Evolutionary conservation across 1,140 invertebrate species (phyloP).

Genomic region (Mactra quadrangularis): DNA sequence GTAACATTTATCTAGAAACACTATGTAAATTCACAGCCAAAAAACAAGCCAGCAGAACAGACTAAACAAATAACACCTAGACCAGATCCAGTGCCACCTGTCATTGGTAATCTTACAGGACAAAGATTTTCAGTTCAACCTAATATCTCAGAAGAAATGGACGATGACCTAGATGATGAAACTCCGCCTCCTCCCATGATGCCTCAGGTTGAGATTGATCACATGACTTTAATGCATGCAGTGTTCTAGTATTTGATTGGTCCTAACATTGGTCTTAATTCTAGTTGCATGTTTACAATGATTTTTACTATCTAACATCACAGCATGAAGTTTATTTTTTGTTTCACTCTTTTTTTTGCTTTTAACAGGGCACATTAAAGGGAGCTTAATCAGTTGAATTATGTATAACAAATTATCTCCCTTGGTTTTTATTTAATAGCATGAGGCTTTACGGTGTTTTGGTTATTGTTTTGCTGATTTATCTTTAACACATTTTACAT

Average conservation of each 20-base stretch:
- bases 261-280: neutral
- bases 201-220: slow-evolving; percentile 37
- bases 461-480: no score
- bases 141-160: slow-evolving; percentile 11
- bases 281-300: neutral
- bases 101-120: neutral
- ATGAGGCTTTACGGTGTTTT: no score
- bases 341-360: no score
- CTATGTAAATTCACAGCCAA: neutral
- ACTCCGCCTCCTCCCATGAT: slow-evolving; percentile 6
- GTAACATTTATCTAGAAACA: no score
- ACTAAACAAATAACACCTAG: neutral
- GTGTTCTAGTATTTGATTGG: neutral
- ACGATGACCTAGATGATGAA: neutral
- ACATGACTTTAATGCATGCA: neutral
- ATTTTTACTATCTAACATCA: no score
- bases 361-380: no score
- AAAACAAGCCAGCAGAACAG: neutral
- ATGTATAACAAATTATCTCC: no score
- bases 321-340: no score
- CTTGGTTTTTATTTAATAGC: no score
- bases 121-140: neutral
- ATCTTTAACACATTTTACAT: no score
- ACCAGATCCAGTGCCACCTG: neutral
- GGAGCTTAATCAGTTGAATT: no score